A percentile compares a stretch with the other conserved stretches of the same genome.
Evolutionary conservation across 2,888 invertebrate genomes (phyloP).

Genomic region (Nudaria mundana): DNA sequence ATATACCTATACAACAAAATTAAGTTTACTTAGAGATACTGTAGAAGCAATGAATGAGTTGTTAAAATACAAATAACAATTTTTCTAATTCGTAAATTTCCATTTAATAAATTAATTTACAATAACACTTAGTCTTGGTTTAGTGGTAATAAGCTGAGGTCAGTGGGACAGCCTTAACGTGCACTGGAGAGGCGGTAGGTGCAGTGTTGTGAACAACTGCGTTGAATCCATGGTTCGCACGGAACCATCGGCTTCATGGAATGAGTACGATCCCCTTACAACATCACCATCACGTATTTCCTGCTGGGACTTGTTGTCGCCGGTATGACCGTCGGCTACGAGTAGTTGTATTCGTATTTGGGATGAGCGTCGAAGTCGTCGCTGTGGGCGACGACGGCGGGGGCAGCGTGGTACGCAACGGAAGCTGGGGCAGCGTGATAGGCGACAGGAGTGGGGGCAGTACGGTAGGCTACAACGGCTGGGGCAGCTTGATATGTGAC

Average conservation of each 20-base stretch:
- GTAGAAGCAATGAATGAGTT: too few relatives aligned
- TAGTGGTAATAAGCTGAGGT: slow-evolving; percentile 17
- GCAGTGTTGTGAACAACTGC: slow-evolving; percentile 61
- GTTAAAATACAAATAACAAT: too few relatives aligned
- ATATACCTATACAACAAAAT: too few relatives aligned
- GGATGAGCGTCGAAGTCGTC: slow-evolving; percentile 62
- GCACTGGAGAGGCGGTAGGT: slow-evolving; percentile 45
- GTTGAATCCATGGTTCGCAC: slow-evolving; percentile 76
- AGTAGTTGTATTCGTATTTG: slow-evolving; percentile 77
- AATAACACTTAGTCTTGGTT: slow-evolving; percentile 55
- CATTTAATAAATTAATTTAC: too few relatives aligned
- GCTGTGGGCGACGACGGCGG: slow-evolving; percentile 33
- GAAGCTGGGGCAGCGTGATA: slow-evolving; percentile 16
- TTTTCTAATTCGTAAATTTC: too few relatives aligned
- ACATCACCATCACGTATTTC: slow-evolving; percentile 78
- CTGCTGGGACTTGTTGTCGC: slow-evolving; percentile 79
- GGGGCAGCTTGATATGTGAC: slow-evolving; percentile 12
- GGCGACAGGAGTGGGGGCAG: slow-evolving; percentile 42
- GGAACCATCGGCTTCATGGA: slow-evolving; percentile 80
- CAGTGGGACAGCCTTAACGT: slow-evolving; percentile 32
- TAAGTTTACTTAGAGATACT: too few relatives aligned
- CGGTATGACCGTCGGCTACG: slow-evolving; percentile 80
- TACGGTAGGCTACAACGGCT: slow-evolving; percentile 54
- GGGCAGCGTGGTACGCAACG: slow-evolving; percentile 20
- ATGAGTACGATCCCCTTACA: slow-evolving; percentile 78